These are phyloP conservation scores for Radopholus similis DNA, from an alignment of 1,140 invertebrate genomes.

Conservation along the genomic window DNA sequence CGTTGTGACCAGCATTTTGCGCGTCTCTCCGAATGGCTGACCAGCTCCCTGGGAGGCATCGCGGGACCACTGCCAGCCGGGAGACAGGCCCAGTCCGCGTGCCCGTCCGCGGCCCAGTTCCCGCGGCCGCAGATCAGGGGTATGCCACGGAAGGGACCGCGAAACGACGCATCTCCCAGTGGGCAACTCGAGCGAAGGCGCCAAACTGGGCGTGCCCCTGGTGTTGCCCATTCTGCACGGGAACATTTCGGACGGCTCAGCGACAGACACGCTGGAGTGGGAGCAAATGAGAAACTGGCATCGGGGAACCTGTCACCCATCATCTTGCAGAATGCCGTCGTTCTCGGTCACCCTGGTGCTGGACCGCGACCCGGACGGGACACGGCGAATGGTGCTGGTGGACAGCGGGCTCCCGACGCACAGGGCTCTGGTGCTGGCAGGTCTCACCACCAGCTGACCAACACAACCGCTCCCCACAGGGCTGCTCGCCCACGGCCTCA, in stretches of 20 bases:
- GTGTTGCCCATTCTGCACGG: conserved; percentile 17
- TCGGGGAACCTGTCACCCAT: background rate
- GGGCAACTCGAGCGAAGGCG: background rate
- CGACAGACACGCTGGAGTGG: background rate
- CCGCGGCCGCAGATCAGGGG: background rate
- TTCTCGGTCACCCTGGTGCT: conserved; percentile 18
- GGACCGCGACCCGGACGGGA: background rate
- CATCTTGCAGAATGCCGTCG: conserved; percentile 18
- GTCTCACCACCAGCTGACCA: background rate
- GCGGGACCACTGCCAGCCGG: too few relatives aligned
- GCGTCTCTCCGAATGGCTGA: conserved; percentile 1
- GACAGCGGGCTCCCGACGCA: conserved; percentile 17
- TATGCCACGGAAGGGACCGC: background rate
- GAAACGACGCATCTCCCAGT: background rate
- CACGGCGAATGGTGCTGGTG: background rate
- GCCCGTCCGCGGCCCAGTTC: background rate
- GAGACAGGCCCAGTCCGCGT: background rate
- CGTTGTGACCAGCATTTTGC: background rate
- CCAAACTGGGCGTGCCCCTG: background rate
- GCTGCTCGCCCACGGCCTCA: conserved; percentile 11
- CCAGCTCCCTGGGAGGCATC: background rate
- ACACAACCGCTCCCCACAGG: background rate
- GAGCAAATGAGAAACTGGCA: background rate
- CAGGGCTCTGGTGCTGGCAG: conserved; percentile 13
- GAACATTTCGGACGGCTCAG: background rate